phyloP scores from a whole-genome alignment of 2,888 invertebrate species.

The Dasysyrphus tricinctus region DNA sequence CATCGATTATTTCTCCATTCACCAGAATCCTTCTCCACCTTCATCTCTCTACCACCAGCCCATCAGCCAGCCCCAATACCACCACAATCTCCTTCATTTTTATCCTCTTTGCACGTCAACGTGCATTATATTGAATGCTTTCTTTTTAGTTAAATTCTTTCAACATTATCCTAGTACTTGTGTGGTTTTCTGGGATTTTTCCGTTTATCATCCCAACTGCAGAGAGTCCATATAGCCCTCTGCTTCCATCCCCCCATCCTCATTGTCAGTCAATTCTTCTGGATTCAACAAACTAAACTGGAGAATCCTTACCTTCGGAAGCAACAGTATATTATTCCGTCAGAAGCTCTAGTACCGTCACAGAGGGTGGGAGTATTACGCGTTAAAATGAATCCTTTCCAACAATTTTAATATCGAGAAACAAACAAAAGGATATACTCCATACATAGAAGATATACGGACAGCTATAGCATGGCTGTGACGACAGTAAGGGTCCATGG shows the following conservation, averaged over 20 bases:
- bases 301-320: slow-evolving; percentile 8
- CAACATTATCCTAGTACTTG: slow-evolving; percentile 36
- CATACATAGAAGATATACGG: neutral
- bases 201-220: neutral
- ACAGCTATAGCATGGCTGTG: neutral
- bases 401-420: slow-evolving; percentile 40
- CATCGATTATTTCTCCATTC: slow-evolving; percentile 34
- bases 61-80: too few species aligned
- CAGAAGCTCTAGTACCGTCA: slow-evolving; percentile 1
- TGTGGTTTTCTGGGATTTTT: slow-evolving; percentile 39
- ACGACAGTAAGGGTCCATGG: slow-evolving; percentile 18
- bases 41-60: neutral
- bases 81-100: neutral
- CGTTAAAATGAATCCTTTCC: slow-evolving; percentile 59
- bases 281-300: slow-evolving; percentile 12
- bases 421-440: slow-evolving; percentile 19
- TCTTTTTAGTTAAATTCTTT: slow-evolving; percentile 40
- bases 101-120: slow-evolving; percentile 25
- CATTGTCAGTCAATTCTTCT: slow-evolving; percentile 6
- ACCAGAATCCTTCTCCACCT: neutral
- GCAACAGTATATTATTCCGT: slow-evolving; percentile 23
- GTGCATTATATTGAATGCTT: slow-evolving; percentile 40
- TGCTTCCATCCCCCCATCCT: neutral
- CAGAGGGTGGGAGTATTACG: slow-evolving; percentile 20
- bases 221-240: neutral